These are phyloP conservation scores for Brenthis daphne DNA, from an alignment of 2,888 invertebrate genomes.

Conservation along the genomic window DNA sequence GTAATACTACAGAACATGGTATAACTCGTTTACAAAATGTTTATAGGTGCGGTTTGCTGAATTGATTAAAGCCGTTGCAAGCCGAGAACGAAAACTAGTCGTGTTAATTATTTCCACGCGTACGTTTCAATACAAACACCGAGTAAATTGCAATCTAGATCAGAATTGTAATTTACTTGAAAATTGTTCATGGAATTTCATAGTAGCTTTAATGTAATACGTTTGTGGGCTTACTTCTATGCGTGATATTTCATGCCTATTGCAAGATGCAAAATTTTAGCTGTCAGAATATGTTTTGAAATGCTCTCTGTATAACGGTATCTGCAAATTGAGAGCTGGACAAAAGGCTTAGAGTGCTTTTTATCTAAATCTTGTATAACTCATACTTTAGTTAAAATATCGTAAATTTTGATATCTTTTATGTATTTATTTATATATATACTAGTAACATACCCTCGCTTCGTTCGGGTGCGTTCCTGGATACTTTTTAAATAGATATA, in stretches of 20 bases:
- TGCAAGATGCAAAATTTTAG: slow-evolving; percentile 5
- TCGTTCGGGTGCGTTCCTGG: no score
- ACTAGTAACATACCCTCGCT: no score
- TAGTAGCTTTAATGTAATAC: slow-evolving; percentile 28
- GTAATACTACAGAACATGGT: no score
- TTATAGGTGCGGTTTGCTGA: background rate
- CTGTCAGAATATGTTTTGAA: slow-evolving; percentile 7
- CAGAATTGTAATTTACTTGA: slow-evolving; percentile 40
- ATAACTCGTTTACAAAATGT: no score
- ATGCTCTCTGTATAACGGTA: background rate
- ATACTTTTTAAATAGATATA: no score
- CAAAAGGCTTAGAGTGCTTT: no score
- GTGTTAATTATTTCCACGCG: slow-evolving; percentile 39
- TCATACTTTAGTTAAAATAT: no score
- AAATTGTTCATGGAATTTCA: slow-evolving; percentile 38
- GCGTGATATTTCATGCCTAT: slow-evolving; percentile 17
- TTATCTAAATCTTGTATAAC: no score
- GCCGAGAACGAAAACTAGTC: slow-evolving; percentile 19
- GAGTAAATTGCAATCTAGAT: slow-evolving; percentile 40
- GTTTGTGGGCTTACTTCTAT: slow-evolving; percentile 19
- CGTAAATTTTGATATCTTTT: no score
- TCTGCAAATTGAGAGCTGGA: no score
- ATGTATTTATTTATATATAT: no score
- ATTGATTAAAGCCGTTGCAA: slow-evolving; percentile 22
- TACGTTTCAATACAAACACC: slow-evolving; percentile 41